Conservation (phyloP, 2,113 vertebrate genomes). For the Scytalopus superciliaris region DNA sequence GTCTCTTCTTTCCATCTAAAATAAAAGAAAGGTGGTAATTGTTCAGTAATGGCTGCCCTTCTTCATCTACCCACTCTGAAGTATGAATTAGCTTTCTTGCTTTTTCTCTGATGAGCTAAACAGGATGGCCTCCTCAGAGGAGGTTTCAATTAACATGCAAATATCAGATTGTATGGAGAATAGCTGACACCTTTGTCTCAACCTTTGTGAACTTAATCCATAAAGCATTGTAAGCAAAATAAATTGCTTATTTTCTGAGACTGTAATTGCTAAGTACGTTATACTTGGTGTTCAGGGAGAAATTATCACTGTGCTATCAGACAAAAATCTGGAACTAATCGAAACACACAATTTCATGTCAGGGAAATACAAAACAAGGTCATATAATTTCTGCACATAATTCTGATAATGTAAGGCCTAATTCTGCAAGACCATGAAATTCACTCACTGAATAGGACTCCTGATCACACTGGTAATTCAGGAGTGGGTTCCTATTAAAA, state of each 20-base stretch:
- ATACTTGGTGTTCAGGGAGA: background rate
- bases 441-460: background rate
- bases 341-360: constrained; percentile 24
- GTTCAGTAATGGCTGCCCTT: background rate
- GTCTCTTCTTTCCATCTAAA: background rate
- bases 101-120: constrained; percentile 43
- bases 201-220: constrained; percentile 53
- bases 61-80: background rate
- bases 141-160: constrained; percentile 66
- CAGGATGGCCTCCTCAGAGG: background rate
- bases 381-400: constrained; percentile 11
- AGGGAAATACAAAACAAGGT: constrained; percentile 45
- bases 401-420: constrained; percentile 20
- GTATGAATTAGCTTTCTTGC: constrained; percentile 19
- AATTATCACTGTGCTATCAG: constrained; percentile 16
- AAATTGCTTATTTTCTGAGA: constrained; percentile 41
- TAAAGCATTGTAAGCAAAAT: constrained; percentile 56
- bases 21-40: background rate
- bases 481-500: background rate
- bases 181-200: constrained; percentile 41
- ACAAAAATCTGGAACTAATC: constrained; percentile 47
- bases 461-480: background rate
- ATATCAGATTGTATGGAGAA: constrained; percentile 31
- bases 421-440: background rate
- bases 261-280: constrained; percentile 7